Evolutionary conservation across 2,113 vertebrate genomes (phyloP).

Genomic region (Paradoxurus hermaphroditus): DNA sequence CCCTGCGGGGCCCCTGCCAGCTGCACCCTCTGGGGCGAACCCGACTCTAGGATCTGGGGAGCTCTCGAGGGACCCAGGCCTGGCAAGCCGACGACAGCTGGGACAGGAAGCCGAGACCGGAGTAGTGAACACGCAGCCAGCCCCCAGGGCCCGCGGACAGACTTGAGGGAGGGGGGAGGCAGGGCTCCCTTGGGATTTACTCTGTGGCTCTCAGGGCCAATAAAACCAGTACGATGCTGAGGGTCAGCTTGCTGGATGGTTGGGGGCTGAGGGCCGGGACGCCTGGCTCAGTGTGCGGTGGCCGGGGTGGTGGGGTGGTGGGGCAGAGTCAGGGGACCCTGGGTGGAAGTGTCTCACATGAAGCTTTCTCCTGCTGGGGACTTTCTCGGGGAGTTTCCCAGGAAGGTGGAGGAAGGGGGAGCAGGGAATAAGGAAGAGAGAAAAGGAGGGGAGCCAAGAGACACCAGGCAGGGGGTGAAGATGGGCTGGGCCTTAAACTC

Average conservation of each 20-base stretch:
- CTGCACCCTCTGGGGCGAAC: background rate
- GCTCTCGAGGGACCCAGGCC: background rate
- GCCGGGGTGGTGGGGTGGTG: background rate
- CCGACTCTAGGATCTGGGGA: conserved; percentile 6
- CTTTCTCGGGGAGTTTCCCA: conserved; percentile 71
- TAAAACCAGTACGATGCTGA: conserved; percentile 59
- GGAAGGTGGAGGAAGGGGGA: background rate
- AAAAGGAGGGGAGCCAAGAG: background rate
- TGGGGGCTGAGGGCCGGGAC: background rate
- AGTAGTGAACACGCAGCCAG: background rate
- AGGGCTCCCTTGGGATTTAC: background rate
- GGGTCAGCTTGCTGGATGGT: conserved; percentile 52
- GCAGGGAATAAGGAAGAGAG: background rate
- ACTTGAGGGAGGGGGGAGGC: conserved; percentile 63
- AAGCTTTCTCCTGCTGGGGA: conserved; percentile 33
- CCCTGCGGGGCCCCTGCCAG: background rate
- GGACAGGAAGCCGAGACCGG: background rate
- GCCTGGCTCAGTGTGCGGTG: background rate
- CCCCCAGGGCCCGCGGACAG: background rate
- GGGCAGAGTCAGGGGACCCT: background rate
- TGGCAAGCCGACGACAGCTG: background rate
- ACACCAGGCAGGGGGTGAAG: background rate
- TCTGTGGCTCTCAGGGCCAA: conserved; percentile 68
- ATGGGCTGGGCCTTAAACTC: background rate
- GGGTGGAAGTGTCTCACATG: background rate